phyloP scores from a whole-genome alignment of 2,888 invertebrate species.

The Tipula lateralis region DNA sequence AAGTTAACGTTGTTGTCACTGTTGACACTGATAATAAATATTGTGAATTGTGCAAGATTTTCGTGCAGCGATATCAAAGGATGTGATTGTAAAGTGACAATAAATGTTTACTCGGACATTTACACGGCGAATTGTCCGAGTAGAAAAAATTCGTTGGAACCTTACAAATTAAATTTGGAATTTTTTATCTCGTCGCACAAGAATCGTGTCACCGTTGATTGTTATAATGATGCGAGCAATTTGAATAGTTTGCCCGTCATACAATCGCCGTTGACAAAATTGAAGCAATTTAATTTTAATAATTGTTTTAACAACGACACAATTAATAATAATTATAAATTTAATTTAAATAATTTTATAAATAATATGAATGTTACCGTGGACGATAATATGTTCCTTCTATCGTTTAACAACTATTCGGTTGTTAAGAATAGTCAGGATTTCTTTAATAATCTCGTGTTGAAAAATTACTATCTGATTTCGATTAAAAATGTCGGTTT shows the following conservation, averaged over 20 bases:
- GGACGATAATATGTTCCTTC: not conserved
- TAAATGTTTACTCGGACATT: not conserved
- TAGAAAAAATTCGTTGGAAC: not conserved
- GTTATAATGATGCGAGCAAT: not conserved
- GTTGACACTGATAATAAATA: not conserved
- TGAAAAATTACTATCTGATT: not conserved
- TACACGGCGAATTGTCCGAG: not conserved
- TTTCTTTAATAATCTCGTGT: not conserved
- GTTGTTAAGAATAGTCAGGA: not conserved
- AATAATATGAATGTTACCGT: not conserved
- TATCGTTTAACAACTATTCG: not conserved
- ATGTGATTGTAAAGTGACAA: not conserved
- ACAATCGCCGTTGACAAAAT: not conserved
- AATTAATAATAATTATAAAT: not conserved
- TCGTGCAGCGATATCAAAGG: not conserved
- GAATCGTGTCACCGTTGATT: not conserved
- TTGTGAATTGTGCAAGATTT: not conserved
- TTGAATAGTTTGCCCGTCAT: not conserved
- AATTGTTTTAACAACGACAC: not conserved
- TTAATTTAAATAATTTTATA: constrained; percentile 2
- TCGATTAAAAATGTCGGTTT: not conserved
- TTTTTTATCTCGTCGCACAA: not conserved
- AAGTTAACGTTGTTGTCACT: not conserved
- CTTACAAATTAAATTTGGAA: not conserved
- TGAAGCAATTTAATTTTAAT: not conserved